Evolutionary conservation across 1,140 invertebrate genomes (phyloP), one percentile per base, ranked within the genome.

Genomic region (Drosophila kohkoa): DNA sequence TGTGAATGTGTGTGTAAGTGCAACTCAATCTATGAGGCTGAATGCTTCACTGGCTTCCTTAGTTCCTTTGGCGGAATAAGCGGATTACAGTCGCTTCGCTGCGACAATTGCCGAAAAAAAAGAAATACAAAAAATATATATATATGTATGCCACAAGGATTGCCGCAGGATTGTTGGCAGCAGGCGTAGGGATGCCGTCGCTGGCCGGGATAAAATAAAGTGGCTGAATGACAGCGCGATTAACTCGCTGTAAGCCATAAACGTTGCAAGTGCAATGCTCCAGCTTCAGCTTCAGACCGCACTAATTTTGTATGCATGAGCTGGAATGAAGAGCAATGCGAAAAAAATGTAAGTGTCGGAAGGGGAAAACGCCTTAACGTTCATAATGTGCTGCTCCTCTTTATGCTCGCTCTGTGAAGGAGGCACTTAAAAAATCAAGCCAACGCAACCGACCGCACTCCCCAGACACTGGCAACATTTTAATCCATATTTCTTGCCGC

Each of bases 401-500:
- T 28, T n/a, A 30, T 16, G 25, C 51, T 49, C 30, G 35, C 51
- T 49, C 30, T 41, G 67, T 46, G 65, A 54, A 71, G 72, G 59
- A 81, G 82, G 79, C 83, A 88, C 85, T 88, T 88, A 85, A 89
- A 88, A 88, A 88, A 89, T 88, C 85, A 89, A 88, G 85, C 89
- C 79, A 78, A 80, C 81, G 73, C 83, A 63, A 55, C 71, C 72
- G 43, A 32, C 8, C 52, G 69, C 58, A 43, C 30, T 32, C 30
- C 62, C 13, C 45, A 52, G 46, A 49, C 48, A 51, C 75, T 75
- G 86, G 69, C 85, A 89, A 89, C 81, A 85, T 89, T 89, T 89
- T 89, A 89, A 89, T 89, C 85, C 85, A 89, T 89, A 89, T 89
- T 89, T 89, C 71, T 77, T 79, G 60, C 67, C 65, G 60, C 67